Evolutionary conservation across 2,797 vertebrate species (phyloP), one percentile per base, ranked within the genome.

Genomic region (Rhinoraja longicauda): DNA sequence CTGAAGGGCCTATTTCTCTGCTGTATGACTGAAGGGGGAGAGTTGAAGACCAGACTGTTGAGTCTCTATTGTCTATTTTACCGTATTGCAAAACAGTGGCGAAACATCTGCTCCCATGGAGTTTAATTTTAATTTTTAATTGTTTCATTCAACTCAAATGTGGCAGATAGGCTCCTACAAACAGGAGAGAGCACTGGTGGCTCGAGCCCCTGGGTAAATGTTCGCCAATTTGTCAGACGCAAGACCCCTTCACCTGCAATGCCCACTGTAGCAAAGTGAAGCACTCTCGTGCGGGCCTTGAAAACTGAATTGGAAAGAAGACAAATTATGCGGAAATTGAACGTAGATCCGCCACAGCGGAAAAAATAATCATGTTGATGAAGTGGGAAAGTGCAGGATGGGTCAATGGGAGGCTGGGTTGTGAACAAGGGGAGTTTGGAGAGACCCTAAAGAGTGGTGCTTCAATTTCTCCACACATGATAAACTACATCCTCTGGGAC

Each of bases 111-210:
- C 3, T 88, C 59, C 17, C 62, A 36, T 17, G 59, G n/a, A 88
- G 84, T 21, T 88, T 88, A 32, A 67, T 32, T 64, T 88, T 88
- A 64, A 88, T 88, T 64, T 64, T 64, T 17, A 64, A 64, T 88
- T 64, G 84, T 67, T 88, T 32, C 59, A 64, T 19, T 64, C 59
- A 88, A 12, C 59, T 9, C 84, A 88, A 29, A 88, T 15, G 19
- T 88, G 84, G 29, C 59, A 7, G 32, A n/a, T 84, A 64, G 59
- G n/a, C 59, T 88, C n/a, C 59, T 64, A 59, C 8, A 67, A 88
- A 62, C 32, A 17, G 84, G 36, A 36, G 59, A 88, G 19, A 4
- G n/a, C 4, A 7, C 59, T 36, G 84, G 15, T 62, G 32, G 29
- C n/a, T 64, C 62, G 6, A 32, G 59, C 59, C 84, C 76, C 59